Evolutionary conservation across 2,888 invertebrate genomes (phyloP).

Genomic region (Thymelicus acteon): DNA sequence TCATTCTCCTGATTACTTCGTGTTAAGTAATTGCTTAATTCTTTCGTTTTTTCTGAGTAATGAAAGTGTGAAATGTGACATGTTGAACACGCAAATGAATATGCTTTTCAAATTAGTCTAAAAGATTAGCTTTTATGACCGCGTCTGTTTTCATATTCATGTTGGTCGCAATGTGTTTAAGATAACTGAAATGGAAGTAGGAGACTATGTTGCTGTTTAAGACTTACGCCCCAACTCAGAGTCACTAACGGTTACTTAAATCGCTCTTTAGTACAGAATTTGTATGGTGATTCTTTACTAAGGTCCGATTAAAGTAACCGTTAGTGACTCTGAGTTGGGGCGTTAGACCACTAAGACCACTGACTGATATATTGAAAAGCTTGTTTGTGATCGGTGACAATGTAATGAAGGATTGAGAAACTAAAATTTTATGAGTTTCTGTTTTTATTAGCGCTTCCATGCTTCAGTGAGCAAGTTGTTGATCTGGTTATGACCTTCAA

Average conservation of each 20-base stretch:
- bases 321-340: no score
- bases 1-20: slow-evolving; percentile 23
- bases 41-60: slow-evolving; percentile 31
- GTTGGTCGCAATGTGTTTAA: neutral
- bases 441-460: neutral
- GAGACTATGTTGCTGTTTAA: no score
- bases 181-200: no score
- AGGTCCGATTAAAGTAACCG: no score
- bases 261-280: no score
- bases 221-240: no score
- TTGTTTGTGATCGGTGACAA: no score
- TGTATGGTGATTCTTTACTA: no score
- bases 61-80: slow-evolving; percentile 31
- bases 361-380: no score
- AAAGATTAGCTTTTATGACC: neutral
- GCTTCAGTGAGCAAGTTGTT: neutral
- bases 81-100: slow-evolving; percentile 32
- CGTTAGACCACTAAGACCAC: no score
- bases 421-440: neutral
- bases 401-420: neutral
- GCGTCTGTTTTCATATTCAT: neutral
- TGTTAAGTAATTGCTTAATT: slow-evolving; percentile 38
- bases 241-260: no score
- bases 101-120: slow-evolving; percentile 9
- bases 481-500: neutral